These are phyloP conservation scores for Copsychus sechellarum DNA, from an alignment of 2,113 vertebrate genomes.

Conservation along the genomic window DNA sequence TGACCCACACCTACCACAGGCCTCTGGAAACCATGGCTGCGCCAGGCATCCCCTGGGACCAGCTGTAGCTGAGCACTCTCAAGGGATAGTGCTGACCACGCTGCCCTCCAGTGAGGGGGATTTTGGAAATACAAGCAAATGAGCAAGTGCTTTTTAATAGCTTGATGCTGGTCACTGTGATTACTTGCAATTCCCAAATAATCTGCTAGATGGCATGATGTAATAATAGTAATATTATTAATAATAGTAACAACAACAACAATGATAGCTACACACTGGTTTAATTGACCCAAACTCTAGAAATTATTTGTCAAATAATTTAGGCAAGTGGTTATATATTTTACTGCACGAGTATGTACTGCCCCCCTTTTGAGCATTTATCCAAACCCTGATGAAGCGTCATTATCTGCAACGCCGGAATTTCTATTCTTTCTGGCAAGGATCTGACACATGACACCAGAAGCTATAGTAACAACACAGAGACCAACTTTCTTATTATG, in stretches of 20 bases:
- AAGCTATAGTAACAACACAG: not conserved
- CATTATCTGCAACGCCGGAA: not conserved
- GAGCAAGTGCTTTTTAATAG: not conserved
- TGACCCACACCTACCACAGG: not conserved
- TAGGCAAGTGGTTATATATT: not conserved
- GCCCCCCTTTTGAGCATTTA: rapidly evolving
- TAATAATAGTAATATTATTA: not conserved
- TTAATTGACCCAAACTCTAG: not conserved
- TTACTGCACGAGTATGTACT: rapidly evolving
- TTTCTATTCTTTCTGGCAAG: not conserved
- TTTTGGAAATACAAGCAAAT: not conserved
- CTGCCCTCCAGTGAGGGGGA: not conserved
- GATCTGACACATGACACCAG: not conserved
- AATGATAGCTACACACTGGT: rapidly evolving
- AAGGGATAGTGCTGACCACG: rapidly evolving
- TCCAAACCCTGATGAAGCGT: not conserved
- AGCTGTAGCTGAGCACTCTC: not conserved
- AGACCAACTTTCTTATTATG: not conserved
- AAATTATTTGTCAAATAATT: not conserved
- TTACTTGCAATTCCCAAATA: slow-evolving; percentile 45
- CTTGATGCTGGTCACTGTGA: not conserved
- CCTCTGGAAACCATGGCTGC: not conserved
- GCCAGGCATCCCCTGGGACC: not conserved
- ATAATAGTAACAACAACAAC: not conserved
- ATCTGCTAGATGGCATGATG: slow-evolving; percentile 69